These are phyloP conservation scores for Phoronis australis DNA, from an alignment of 2,888 invertebrate species.

Conservation along the genomic window DNA sequence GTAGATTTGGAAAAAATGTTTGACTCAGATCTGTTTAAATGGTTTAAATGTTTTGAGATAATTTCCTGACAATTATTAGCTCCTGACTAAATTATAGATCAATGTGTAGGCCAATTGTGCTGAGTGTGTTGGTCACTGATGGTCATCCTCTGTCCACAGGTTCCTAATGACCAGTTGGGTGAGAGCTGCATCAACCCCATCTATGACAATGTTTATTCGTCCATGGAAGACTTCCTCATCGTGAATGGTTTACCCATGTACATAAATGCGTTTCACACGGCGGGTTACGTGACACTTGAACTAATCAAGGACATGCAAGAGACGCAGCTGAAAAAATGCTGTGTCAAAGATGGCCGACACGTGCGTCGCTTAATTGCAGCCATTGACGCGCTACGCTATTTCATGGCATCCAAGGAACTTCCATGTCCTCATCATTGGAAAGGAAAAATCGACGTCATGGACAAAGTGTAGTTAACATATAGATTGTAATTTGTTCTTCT, in stretches of 20 bases:
- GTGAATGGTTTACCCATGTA: slow-evolving; percentile 53
- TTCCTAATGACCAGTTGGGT: slow-evolving; percentile 44
- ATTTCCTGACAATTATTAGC: no score
- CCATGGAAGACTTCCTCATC: slow-evolving; percentile 44
- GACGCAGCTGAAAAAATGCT: slow-evolving; percentile 29
- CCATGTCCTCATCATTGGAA: no score
- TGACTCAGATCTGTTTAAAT: background rate
- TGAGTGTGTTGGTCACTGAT: no score
- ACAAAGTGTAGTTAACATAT: no score
- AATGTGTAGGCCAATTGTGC: no score
- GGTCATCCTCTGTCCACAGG: slow-evolving; percentile 32
- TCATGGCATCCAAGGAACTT: no score
- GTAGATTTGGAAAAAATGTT: slow-evolving; percentile 1
- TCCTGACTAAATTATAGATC: no score
- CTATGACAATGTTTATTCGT: slow-evolving; percentile 44
- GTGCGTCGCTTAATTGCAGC: slow-evolving; percentile 37
- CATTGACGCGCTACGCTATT: slow-evolving; percentile 38
- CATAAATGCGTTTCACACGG: slow-evolving; percentile 19
- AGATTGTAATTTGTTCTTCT: no score
- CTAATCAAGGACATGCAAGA: slow-evolving; percentile 30
- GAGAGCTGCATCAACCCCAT: slow-evolving; percentile 41
- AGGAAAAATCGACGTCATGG: no score
- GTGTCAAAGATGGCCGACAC: slow-evolving; percentile 37
- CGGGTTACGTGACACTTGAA: slow-evolving; percentile 29
- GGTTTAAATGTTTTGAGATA: no score